Percentiles rank a stretch among this genome's conserved stretches.
phyloP scores from a whole-genome alignment of 2,888 invertebrate species.

The Volucella zonaria region DNA sequence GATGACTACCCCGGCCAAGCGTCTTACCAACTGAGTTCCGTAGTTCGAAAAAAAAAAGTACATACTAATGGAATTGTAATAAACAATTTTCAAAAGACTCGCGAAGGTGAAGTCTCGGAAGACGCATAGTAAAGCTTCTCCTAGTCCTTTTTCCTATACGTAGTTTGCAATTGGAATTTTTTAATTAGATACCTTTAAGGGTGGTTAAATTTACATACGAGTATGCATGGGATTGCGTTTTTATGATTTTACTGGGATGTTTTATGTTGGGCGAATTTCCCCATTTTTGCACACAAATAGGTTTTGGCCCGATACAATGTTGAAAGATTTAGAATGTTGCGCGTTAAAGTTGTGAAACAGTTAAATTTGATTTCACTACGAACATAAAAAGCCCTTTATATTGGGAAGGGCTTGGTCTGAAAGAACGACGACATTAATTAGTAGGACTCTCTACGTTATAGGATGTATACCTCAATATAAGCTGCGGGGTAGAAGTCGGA shows the following conservation, averaged over 20 bases:
- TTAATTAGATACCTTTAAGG: constrained; percentile 37
- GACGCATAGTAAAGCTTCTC: not conserved
- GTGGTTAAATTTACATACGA: constrained; percentile 11
- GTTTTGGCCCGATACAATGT: constrained; percentile 38
- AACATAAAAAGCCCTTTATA: constrained; percentile 16
- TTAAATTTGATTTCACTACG: constrained; percentile 45
- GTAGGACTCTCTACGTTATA: too few relatives aligned
- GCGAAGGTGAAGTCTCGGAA: not conserved
- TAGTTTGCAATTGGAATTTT: constrained; percentile 11
- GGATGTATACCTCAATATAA: too few relatives aligned
- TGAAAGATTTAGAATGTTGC: constrained; percentile 33
- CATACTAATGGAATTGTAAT: constrained; percentile 66
- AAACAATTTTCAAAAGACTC: constrained; percentile 45
- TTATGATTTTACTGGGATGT: constrained; percentile 23
- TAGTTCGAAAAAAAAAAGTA: constrained; percentile 39
- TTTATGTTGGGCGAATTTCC: not conserved
- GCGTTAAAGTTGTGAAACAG: constrained; percentile 41
- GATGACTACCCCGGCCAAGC: constrained; percentile 42
- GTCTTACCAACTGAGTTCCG: constrained; percentile 48
- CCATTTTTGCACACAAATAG: not conserved
- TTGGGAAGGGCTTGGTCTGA: constrained; percentile 18
- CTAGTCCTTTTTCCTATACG: constrained; percentile 2
- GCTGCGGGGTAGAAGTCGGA: too few relatives aligned
- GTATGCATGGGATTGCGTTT: constrained; percentile 33
- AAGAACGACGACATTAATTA: not conserved